Evolutionary conservation across 2,888 invertebrate genomes (phyloP).

Genomic region (Bellardia pandia): DNA sequence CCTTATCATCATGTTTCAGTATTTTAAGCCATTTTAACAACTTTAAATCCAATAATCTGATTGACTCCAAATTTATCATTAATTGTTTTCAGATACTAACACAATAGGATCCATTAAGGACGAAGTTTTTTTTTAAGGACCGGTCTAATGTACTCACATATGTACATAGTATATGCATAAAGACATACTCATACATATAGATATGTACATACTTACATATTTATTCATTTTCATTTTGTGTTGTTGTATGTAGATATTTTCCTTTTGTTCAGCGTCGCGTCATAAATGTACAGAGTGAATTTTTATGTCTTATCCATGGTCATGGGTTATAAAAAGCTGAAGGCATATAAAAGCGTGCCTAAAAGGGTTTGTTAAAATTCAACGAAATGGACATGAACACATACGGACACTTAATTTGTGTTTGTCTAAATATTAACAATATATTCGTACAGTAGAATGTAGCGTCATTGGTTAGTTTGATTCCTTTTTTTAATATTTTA

Average conservation of each 20-base stretch:
- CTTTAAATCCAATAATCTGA: no score
- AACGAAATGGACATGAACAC: slow-evolving; percentile 40
- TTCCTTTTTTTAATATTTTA: no score
- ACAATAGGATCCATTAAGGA: no score
- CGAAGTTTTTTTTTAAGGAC: no score
- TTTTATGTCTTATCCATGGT: slow-evolving; percentile 66
- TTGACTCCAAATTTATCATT: no score
- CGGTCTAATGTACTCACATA: not conserved
- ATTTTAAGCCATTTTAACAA: no score
- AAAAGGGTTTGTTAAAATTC: slow-evolving; percentile 64
- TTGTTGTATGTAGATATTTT: slow-evolving; percentile 26
- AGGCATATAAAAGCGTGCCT: slow-evolving; percentile 66
- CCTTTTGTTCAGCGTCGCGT: slow-evolving; percentile 46
- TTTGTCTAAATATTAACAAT: not conserved
- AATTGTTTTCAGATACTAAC: no score
- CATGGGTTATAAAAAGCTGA: slow-evolving; percentile 67
- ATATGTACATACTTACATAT: not conserved
- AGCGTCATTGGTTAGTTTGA: not conserved
- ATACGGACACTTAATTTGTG: not conserved
- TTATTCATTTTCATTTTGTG: not conserved
- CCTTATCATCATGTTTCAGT: no score
- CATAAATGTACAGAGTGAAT: slow-evolving; percentile 62
- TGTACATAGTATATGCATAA: not conserved
- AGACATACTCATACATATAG: no score
- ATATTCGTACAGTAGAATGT: not conserved